Evolutionary conservation across 92 coral and sea anemone species (phyloP).

Genomic region (Epizoanthus illoricatus): DNA sequence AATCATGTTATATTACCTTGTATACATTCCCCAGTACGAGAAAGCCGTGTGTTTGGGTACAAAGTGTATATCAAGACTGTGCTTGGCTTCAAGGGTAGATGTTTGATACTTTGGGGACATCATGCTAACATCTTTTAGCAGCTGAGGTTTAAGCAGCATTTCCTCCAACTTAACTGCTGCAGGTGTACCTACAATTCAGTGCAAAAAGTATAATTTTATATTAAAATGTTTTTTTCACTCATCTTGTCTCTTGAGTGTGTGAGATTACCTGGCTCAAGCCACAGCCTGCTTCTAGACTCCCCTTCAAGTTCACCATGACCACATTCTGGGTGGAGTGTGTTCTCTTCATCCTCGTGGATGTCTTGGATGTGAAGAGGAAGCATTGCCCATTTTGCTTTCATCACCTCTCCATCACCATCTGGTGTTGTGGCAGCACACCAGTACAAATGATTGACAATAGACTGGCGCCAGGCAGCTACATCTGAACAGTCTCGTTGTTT

Average conservation of each 20-base stretch:
- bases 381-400: slow-evolving; percentile 56
- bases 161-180: too few relatives aligned
- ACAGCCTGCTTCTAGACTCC: slow-evolving; percentile 29
- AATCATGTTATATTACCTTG: slow-evolving; percentile 21
- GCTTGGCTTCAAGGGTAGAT: slow-evolving; percentile 49
- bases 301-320: slow-evolving; percentile 49
- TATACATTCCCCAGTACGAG: slow-evolving; percentile 62
- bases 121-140: slow-evolving; percentile 46
- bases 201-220: too few relatives aligned
- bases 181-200: too few relatives aligned
- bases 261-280: slow-evolving; percentile 47
- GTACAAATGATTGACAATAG: slow-evolving; percentile 51
- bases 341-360: slow-evolving; percentile 33
- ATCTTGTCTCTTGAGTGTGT: too few relatives aligned
- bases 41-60: slow-evolving; percentile 53
- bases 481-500: slow-evolving; percentile 42
- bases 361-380: slow-evolving; percentile 49
- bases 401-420: slow-evolving; percentile 49
- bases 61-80: slow-evolving; percentile 54
- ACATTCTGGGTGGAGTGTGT: slow-evolving; percentile 37
- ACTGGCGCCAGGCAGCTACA: slow-evolving; percentile 44
- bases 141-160: not conserved
- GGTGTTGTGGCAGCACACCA: slow-evolving; percentile 64
- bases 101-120: slow-evolving; percentile 59
- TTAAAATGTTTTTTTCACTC: too few relatives aligned